These are phyloP conservation scores for Seira ritae DNA, from an alignment of 2,888 invertebrate genomes.

Conservation along the genomic window DNA sequence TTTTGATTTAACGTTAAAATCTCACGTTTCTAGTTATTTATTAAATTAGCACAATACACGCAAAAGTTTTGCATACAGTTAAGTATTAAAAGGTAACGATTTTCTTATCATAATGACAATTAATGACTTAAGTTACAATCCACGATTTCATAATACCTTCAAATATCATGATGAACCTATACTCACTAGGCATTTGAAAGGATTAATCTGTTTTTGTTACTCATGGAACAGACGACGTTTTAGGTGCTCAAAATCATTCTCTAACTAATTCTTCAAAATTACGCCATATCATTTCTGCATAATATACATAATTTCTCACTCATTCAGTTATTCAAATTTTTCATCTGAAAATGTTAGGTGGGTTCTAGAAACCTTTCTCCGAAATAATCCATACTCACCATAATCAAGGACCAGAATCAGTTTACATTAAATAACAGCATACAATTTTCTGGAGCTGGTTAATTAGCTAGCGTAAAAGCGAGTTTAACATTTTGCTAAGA, in stretches of 20 bases:
- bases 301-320: too few species aligned
- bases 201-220: too few species aligned
- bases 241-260: background rate
- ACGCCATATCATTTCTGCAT: background rate
- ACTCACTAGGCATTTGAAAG: too few species aligned
- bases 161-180: background rate
- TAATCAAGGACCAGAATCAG: conserved; percentile 57
- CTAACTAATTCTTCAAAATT: background rate
- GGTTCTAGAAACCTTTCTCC: too few species aligned
- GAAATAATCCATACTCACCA: background rate
- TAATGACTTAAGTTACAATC: background rate
- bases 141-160: background rate
- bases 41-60: too few species aligned
- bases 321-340: too few species aligned
- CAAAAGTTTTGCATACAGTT: background rate
- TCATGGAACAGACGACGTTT: too few species aligned
- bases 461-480: background rate
- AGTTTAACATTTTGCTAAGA: background rate
- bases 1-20: too few species aligned
- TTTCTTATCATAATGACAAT: background rate
- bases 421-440: conserved; percentile 16
- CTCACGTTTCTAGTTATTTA: too few species aligned
- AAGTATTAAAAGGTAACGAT: background rate
- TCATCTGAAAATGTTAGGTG: too few species aligned
- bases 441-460: background rate